Evolutionary conservation across 2,888 invertebrate genomes (phyloP).

Genomic region (Cryptocheilus praepositus): DNA sequence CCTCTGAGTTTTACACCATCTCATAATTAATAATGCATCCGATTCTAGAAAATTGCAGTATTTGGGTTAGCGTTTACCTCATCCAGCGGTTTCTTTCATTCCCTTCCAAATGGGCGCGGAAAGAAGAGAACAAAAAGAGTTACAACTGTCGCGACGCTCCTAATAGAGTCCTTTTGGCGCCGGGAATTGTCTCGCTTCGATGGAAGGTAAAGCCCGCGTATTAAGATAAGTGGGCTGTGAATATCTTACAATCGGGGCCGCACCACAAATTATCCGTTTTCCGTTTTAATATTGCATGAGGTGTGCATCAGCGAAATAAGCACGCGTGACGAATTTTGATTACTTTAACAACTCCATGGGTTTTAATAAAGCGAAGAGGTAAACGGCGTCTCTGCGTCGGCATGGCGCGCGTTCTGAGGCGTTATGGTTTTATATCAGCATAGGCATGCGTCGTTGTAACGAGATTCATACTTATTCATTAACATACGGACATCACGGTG

Average conservation of each 20-base stretch:
- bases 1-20: too few species aligned
- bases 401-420: slow-evolving; percentile 14
- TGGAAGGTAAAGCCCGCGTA: too few species aligned
- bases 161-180: too few species aligned
- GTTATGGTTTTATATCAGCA: slow-evolving; percentile 31
- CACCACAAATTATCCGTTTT: slow-evolving; percentile 15
- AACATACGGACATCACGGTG: slow-evolving; percentile 37
- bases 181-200: too few species aligned
- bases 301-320: slow-evolving; percentile 1
- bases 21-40: too few species aligned
- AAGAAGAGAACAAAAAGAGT: too few species aligned
- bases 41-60: too few species aligned
- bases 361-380: slow-evolving; percentile 24
- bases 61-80: too few species aligned
- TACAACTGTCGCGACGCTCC: too few species aligned
- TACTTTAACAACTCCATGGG: slow-evolving; percentile 35
- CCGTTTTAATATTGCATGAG: slow-evolving; percentile 34
- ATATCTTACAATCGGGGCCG: slow-evolving; percentile 7
- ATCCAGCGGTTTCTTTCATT: too few species aligned
- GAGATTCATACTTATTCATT: slow-evolving; percentile 42
- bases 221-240: slow-evolving; percentile 1
- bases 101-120: too few species aligned
- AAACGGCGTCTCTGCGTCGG: not conserved
- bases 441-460: slow-evolving; percentile 20
- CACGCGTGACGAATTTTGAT: slow-evolving; percentile 29